Conservation (phyloP, 2,888 invertebrate genomes). For the Drosophila mimica region DNA sequence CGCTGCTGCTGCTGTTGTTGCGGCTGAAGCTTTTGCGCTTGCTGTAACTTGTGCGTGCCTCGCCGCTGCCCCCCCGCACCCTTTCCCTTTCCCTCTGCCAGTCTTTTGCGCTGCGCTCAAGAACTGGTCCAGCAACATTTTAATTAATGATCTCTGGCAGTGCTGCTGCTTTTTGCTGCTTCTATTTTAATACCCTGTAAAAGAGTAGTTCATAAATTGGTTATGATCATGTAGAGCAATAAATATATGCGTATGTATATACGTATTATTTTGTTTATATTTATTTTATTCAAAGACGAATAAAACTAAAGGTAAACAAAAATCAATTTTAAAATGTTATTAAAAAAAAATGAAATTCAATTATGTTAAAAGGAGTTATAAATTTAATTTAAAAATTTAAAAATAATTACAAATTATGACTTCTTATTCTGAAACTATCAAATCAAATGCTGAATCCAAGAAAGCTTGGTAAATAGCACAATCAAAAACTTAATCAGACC, state of each 20-base stretch:
- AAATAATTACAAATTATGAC: too few species aligned
- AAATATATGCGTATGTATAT: background rate
- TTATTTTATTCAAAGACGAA: background rate
- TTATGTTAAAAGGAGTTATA: too few species aligned
- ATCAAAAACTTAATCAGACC: too few species aligned
- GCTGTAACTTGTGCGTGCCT: slow-evolving; percentile 58
- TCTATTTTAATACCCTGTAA: slow-evolving; percentile 38
- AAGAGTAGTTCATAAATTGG: background rate
- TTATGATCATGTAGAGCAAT: background rate
- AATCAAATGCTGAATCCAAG: too few species aligned
- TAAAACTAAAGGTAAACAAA: too few species aligned
- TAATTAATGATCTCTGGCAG: slow-evolving; percentile 77
- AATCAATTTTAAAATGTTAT: too few species aligned
- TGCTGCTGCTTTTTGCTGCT: slow-evolving; percentile 27
- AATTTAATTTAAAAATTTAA: too few species aligned
- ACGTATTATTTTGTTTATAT: background rate
- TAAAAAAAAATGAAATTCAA: too few species aligned
- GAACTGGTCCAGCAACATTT: slow-evolving; percentile 81
- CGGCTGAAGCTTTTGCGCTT: slow-evolving; percentile 42
- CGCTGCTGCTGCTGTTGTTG: slow-evolving; percentile 7
- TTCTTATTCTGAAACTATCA: too few species aligned
- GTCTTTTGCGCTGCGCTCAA: slow-evolving; percentile 48
- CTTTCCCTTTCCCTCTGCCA: background rate
- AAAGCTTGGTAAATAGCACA: too few species aligned
- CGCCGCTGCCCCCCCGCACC: background rate